Base-by-base conservation (phyloP, 2,888 invertebrate species). In the Dinocampus coccinellae region DNA sequence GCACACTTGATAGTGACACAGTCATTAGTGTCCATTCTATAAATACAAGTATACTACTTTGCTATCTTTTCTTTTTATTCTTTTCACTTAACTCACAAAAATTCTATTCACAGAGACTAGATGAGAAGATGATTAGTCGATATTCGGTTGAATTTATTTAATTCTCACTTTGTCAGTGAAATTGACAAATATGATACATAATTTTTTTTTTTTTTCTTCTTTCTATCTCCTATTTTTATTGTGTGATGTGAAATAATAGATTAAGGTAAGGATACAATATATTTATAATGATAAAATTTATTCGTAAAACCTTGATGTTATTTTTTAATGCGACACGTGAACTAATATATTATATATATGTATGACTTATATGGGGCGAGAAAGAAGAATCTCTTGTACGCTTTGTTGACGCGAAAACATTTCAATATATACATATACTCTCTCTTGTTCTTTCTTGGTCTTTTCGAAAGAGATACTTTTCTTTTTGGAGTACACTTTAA, bases 401-500 rank as follows among this genome's bases (percentile, higher is more conserved):
- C 22, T 39, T 11, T 42, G 62, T 62, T 62, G 62, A 42, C 62
- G 34, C n/a, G 62, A 20, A 62, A 62, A 62, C 42, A 62, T 62
- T 36, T 39, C 42, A 36, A 3, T 11, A 36, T 11, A 22, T 61
- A 55, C 13, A 24, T 16, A 24, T 24, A n/a, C 55, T 10, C 55
- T 55, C 26, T 57, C 29, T 57, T 26, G 9, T 58, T 26, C n/a
- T n/a, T 39, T 39, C 58, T n/a, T 29, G 20, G 3, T 26, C 7
- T 55, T 26, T 7, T 55, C 16, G 11, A 33, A 58, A n/a, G 4
- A 6, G 33, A 29, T 20, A 33, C 29, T 33, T 33, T 58, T 58
- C 58, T 29, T 29, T n/a, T n/a, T 16, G n/a, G 20, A 58, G 58
- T 58, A 58, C 33, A 58, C 58, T 58, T 13, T 58, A 16, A 33